Base-by-base conservation (phyloP, 2,113 vertebrate genomes). In the Bos indicus region DNA sequence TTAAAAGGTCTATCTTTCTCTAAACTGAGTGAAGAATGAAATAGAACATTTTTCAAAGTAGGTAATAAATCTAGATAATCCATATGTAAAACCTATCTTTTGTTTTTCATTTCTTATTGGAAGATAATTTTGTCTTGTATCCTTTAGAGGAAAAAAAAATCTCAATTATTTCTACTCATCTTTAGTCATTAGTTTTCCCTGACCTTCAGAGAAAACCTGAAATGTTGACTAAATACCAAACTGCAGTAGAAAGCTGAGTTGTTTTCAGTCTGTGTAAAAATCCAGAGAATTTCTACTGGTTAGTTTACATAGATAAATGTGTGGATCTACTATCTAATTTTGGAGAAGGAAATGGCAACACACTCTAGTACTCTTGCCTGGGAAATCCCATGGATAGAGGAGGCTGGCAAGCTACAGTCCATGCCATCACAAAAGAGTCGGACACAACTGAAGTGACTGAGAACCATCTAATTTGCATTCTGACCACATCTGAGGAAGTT, bases 381-480 rank as follows among this genome's bases (percentile, higher is more conserved):
- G n/a, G 67, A 71, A 71, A 71, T 71, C n/a, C 19, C 67, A 71
- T 23, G n/a, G 67, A 23, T 71, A 40, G 19, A 23, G 30, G 33
- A n/a, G n/a, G 67, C n/a, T 71, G n/a, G n/a, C 2, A 0, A 36
- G n/a, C n/a, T 71, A 71, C 19, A 40, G 67, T 11, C n/a, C n/a
- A 71, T 36, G 19, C 11, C 2, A n/a, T 40, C n/a, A 23, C 19
- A 71, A 71, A 71, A 71, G 9, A 40, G n/a, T 71, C 0, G 2
- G 19, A 71, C 19, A 40, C 8, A 21, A 71, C n/a, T 40, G 67
- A 71, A 71, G 19, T 71, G 67, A 40, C 67, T 71, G 67, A 40
- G 67, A 40, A 33, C 28, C 28, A 81, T 81, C 46, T 51, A 77
- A 94, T 98, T 98, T 98, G 16, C 13, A 95, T 97, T 54, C 60